These are phyloP conservation scores for Cyclopterus lumpus DNA, from an alignment of 2,797 vertebrate genomes.

Conservation along the genomic window DNA sequence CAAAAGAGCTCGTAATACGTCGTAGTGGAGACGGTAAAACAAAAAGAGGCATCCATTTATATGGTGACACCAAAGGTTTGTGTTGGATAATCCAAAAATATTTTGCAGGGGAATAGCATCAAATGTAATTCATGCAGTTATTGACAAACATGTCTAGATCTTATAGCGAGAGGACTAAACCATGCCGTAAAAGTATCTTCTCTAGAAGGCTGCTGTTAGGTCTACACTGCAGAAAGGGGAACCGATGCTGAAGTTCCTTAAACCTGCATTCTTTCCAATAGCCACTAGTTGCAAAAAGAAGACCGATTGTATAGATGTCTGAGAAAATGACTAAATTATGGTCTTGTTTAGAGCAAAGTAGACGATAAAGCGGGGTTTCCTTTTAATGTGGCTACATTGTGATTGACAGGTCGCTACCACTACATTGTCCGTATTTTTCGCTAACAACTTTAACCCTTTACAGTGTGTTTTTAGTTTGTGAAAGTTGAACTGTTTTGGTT, in stretches of 20 bases:
- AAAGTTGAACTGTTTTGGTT: not conserved
- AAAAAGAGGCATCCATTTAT: constrained; percentile 7
- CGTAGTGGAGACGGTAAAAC: constrained; percentile 38
- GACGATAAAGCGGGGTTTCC: no score
- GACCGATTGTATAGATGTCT: no score
- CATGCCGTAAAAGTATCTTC: not conserved
- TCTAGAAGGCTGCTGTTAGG: not conserved
- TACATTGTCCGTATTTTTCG: no score
- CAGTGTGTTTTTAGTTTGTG: not conserved
- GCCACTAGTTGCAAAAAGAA: no score
- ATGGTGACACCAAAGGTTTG: not conserved
- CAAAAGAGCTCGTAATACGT: constrained; percentile 42
- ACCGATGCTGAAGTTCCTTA: not conserved
- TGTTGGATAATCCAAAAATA: not conserved
- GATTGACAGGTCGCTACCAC: not conserved
- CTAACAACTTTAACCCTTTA: no score
- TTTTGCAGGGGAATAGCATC: not conserved
- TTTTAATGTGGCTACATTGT: no score
- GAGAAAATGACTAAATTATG: no score
- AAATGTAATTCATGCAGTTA: not conserved
- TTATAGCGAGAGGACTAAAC: not conserved
- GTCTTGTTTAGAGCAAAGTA: no score
- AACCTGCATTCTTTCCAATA: no score
- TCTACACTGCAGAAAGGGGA: not conserved
- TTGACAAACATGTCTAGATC: not conserved